Base-by-base conservation (phyloP, 2,888 invertebrate genomes). In the Rhodophaea formosa region DNA sequence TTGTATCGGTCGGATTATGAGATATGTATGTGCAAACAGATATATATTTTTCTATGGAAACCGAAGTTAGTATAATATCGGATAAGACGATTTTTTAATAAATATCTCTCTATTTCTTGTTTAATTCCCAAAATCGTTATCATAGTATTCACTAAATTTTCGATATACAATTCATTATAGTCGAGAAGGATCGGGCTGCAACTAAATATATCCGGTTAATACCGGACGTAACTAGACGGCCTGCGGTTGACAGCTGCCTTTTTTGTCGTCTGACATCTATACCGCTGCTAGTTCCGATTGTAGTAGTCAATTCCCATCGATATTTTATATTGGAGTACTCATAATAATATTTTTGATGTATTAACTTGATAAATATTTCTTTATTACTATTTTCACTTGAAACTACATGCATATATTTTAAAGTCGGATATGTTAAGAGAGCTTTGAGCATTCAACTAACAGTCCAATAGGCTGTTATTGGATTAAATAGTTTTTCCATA, bases 221-320 rank as follows among this genome's bases (percentile, higher is more conserved):
- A 35, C 51, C 51, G 30, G 12, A 17, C 35, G 16, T 7, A 35
- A 35, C 51, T 51, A 16, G 32, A 12, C 51, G 10, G 51, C 16
- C 51, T 51, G 51, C 51, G 35, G 51, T 17, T 51, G 51, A 51
- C 51, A 35, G 10, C 39, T 12, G 35, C 10, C 35, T 39, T 51
- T 51, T 51, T 51, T 35, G 35, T 16, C 8, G 46, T 46, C 46
- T 23, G 46, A n/a, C 46, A 23, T 23, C 23, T 29, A 17, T 12
- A 23, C 12, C 12, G 0, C 17, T 1, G 12, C 46, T 46, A 46
- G 46, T 46, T 46, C 46, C 29, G 23, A 12, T 46, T 46, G 12
- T n/a, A 46, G 46, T 12, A n/a, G 46, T 46, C 46, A 46, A 23
- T 17, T 46, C 46, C 46, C 23, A 46, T 23, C 12, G 39, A 39